Conservation (phyloP, 2,797 vertebrate species). For the Carcharodon carcharias region DNA sequence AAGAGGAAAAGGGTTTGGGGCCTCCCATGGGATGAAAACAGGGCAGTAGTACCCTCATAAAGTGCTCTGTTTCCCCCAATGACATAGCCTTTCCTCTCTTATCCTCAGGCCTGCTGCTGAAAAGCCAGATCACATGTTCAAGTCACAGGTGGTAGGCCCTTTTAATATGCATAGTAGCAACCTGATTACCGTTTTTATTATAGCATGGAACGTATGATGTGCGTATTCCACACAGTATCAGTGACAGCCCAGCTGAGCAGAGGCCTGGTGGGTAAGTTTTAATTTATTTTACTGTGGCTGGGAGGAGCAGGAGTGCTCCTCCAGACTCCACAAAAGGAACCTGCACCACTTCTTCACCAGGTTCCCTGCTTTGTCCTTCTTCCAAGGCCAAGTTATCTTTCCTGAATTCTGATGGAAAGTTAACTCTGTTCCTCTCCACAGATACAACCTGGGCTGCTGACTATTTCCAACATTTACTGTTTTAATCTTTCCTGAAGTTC, state of each 20-base stretch:
- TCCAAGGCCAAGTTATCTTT: not conserved
- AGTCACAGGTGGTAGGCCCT: not conserved
- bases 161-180: not conserved
- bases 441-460: too few species aligned
- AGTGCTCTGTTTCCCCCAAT: not conserved
- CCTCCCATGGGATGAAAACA: not conserved
- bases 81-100: not conserved
- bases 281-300: not conserved
- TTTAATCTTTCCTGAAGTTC: not conserved
- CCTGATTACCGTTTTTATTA: not conserved
- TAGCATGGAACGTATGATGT: not conserved
- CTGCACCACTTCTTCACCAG: not conserved
- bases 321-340: not conserved
- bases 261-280: not conserved
- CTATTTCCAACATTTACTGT: not conserved
- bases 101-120: not conserved
- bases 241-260: not conserved
- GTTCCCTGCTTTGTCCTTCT: not conserved
- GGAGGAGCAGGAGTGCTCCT: too few species aligned
- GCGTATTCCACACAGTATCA: not conserved
- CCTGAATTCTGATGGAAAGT: too few species aligned
- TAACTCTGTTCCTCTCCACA: too few species aligned
- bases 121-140: not conserved
- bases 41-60: not conserved
- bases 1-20: not conserved